Base-by-base conservation (phyloP, 1,140 invertebrate genomes). In the Hycleus cichorii region DNA sequence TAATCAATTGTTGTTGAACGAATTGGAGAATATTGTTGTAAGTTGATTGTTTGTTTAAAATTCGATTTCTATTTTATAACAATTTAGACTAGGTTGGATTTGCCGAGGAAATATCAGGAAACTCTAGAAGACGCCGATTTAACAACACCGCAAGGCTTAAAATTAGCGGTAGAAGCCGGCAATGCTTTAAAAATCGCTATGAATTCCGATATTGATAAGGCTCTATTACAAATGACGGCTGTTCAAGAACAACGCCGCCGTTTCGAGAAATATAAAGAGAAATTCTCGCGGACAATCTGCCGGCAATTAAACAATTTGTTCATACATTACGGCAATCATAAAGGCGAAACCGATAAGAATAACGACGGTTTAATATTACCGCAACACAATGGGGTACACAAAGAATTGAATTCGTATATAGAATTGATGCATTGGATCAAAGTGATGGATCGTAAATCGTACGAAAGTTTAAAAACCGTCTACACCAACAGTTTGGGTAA, bases 231-330 rank as follows among this genome's bases (percentile, higher is more conserved):
- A 61, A 78, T 94, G 71, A 81, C 81, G 50, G 91, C 91, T 39
- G 90, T 95, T 3, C 85, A 90, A 69, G 93, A 97, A 75, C 92
- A 96, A 72, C 84, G 87, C 70, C 87, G 89, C 65, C 83, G 86
- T 24, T 85, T 95, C 64, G 87, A 89, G 49, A 93, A 91, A 74
- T 83, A 89, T 58, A 87, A 86, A 70, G 82, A 82, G n/a, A 88
- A 87, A 74, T 94, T 97, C 74, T 88, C 90, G 7, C 81, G 87
- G 48, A 85, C 87, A 25, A 81, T 97, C 18, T 86, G 85, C 39
- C 80, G 91, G 39, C 91, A 96, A 75, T 76, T 97, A 10, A 96
- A 94, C 70, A 96, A 96, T 78, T 78, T 94, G 40, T 94, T 97
- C 60, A 93, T 95, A 71, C 91, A 95, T 77, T 83, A 93, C 76